A percentile compares a stretch with the other conserved stretches of the same genome.
These are phyloP conservation scores for Crax fasciolata DNA, from an alignment of 2,797 vertebrate genomes.

Conservation along the genomic window DNA sequence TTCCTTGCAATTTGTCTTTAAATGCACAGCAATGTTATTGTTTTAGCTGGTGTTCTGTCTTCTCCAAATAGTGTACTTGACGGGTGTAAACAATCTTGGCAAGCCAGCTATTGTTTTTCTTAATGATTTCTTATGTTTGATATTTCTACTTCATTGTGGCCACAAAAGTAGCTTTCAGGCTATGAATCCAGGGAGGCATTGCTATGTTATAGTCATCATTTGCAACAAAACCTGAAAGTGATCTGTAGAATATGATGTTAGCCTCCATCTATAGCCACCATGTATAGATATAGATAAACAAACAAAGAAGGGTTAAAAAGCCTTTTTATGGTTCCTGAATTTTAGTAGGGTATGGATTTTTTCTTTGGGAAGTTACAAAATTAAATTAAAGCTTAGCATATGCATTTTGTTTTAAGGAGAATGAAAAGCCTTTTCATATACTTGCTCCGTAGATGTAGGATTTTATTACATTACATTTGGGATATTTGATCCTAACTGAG, in stretches of 20 bases:
- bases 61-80: neutral
- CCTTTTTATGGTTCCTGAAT: neutral
- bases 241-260: neutral
- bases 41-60: neutral
- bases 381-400: neutral
- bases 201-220: neutral
- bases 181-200: neutral
- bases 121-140: neutral
- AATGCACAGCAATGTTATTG: neutral
- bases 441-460: rapidly evolving
- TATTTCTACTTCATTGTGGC: neutral
- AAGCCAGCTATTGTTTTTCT: neutral
- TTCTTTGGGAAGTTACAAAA: neutral
- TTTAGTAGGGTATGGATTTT: neutral
- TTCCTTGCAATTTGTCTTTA: neutral
- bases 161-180: neutral
- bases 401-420: neutral
- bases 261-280: neutral
- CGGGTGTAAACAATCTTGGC: neutral
- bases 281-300: neutral
- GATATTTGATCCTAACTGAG: neutral
- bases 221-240: neutral
- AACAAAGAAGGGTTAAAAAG: rapidly evolving
- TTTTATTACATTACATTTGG: neutral
- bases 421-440: neutral